Evolutionary conservation across 2,797 vertebrate genomes (phyloP).

Genomic region (Thripadectes ignobilis): DNA sequence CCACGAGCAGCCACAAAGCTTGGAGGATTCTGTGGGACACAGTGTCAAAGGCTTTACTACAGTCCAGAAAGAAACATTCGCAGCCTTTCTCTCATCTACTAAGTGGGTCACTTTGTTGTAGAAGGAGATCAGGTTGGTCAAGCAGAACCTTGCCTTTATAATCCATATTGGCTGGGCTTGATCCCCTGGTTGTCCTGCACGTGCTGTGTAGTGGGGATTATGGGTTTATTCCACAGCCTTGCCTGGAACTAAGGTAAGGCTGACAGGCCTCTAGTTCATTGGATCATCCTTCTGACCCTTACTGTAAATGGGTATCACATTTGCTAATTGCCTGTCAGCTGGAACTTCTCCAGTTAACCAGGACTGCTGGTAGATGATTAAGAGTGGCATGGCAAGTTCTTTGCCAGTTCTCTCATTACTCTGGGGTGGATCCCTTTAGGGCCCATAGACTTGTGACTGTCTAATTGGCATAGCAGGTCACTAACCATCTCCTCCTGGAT

Average conservation of each 20-base stretch:
- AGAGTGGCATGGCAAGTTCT: neutral
- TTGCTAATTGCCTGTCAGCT: neutral
- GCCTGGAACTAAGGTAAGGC: neutral
- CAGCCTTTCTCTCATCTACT: neutral
- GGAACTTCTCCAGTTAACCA: neutral
- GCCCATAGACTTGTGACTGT: neutral
- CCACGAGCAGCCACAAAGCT: neutral
- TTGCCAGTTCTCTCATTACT: neutral
- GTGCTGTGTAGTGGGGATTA: neutral
- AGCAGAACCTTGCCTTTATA: neutral
- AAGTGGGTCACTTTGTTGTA: neutral
- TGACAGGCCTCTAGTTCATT: neutral
- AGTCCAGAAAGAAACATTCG: neutral
- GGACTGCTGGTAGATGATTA: neutral
- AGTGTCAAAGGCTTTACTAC: neutral
- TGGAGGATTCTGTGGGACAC: neutral
- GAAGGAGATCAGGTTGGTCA: neutral
- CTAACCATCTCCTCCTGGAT: neutral
- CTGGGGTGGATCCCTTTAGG: accelerated
- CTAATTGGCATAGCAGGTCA: neutral
- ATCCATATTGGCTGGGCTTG: neutral
- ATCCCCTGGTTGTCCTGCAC: neutral
- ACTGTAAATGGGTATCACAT: neutral
- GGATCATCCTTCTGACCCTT: neutral
- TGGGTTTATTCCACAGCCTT: neutral